These are phyloP conservation scores for Fregetta grallaria DNA, from an alignment of 2,113 vertebrate species.

Conservation along the genomic window DNA sequence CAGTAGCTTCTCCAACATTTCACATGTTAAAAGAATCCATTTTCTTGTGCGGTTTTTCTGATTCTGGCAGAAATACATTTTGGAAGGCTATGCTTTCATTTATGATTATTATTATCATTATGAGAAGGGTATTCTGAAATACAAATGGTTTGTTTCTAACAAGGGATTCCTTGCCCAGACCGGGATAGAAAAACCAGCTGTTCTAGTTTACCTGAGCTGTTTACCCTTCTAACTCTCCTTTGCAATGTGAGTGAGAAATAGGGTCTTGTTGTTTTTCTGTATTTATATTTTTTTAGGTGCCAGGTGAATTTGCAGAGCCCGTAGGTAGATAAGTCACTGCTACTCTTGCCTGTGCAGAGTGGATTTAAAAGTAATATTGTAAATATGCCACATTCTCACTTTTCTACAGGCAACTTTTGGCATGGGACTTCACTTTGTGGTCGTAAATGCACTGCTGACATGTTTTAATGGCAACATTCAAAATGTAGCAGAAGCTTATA, in stretches of 20 bases:
- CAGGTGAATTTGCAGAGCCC: not conserved
- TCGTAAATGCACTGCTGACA: not conserved
- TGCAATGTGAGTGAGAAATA: not conserved
- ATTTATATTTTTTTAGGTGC: not conserved
- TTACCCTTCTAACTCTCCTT: not conserved
- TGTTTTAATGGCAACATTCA: not conserved
- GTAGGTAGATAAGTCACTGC: not conserved
- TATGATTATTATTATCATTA: not conserved
- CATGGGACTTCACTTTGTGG: not conserved
- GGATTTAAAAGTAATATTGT: not conserved
- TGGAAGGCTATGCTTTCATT: not conserved
- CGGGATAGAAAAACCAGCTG: not conserved
- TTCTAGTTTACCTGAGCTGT: not conserved
- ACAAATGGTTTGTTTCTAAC: not conserved
- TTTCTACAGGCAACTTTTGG: not conserved
- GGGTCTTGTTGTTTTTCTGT: not conserved
- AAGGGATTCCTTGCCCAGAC: not conserved
- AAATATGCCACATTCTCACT: not conserved
- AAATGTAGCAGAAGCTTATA: not conserved
- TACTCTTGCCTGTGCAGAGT: not conserved
- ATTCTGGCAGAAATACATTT: not conserved
- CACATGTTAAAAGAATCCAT: not conserved
- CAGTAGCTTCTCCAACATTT: not conserved
- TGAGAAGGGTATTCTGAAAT: not conserved
- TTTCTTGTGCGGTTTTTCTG: not conserved